Evolutionary conservation across 2,797 vertebrate genomes (phyloP).

Genomic region (Aselliscus stoliczkanus): DNA sequence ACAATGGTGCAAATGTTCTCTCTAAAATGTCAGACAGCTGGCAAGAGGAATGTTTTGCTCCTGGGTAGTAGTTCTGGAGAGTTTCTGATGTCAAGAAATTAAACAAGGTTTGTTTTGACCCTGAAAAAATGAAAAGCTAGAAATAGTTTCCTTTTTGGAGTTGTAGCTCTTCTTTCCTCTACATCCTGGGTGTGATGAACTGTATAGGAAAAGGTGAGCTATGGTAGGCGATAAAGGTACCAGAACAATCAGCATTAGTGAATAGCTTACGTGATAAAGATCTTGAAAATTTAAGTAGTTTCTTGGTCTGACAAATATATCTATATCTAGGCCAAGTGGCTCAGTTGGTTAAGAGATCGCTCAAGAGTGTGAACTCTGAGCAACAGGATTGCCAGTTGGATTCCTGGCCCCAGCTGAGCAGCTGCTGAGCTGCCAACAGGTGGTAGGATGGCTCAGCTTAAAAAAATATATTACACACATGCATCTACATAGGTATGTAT

Average conservation of each 20-base stretch:
- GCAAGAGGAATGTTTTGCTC: constrained; percentile 44
- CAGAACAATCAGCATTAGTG: not conserved
- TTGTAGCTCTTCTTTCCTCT: not conserved
- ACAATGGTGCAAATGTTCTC: constrained; percentile 32
- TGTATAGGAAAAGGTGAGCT: not conserved
- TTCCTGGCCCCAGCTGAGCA: no score
- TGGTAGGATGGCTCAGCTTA: no score
- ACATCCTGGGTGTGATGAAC: not conserved
- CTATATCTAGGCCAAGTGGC: no score
- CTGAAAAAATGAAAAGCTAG: not conserved
- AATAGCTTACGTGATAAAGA: not conserved
- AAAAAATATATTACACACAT: not conserved
- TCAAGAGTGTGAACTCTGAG: no score
- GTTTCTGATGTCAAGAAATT: constrained; percentile 47
- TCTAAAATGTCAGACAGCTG: constrained; percentile 55
- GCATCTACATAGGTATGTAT: not conserved
- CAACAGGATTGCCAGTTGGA: no score
- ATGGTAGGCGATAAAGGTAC: not conserved
- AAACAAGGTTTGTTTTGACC: constrained; percentile 26
- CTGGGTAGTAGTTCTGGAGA: not conserved
- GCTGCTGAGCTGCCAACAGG: no score
- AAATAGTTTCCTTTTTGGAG: not conserved
- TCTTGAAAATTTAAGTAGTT: constrained; percentile 17
- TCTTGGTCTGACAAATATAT: not conserved
- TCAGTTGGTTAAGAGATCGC: no score